phyloP scores from a whole-genome alignment of 2,113 vertebrate genomes.

The Potamarius usumacintae region DNA sequence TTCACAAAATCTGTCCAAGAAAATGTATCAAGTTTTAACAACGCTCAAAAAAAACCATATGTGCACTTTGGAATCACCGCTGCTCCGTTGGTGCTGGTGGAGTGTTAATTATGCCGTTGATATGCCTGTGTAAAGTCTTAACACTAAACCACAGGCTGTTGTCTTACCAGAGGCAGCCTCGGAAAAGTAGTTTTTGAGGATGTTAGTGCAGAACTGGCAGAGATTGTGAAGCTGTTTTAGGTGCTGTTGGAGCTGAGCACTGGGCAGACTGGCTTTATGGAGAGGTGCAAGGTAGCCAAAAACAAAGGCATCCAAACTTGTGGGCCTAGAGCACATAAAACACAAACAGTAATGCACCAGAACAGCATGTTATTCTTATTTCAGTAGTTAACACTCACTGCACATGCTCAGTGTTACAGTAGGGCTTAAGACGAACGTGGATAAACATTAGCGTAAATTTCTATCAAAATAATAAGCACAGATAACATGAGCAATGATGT shows the following conservation, averaged over 20 bases:
- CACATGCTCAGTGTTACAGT: background rate
- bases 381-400: background rate
- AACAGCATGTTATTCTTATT: background rate
- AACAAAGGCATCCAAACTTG: slow-evolving; percentile 92
- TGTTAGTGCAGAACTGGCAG: slow-evolving; percentile 87
- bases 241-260: slow-evolving; percentile 87
- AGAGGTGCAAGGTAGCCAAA: slow-evolving; percentile 93
- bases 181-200: slow-evolving; percentile 85
- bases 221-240: slow-evolving; percentile 90
- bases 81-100: no score
- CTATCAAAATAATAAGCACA: background rate
- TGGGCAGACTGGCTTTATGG: slow-evolving; percentile 86
- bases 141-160: background rate
- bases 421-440: background rate
- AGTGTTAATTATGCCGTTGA: background rate
- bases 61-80: background rate
- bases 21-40: background rate
- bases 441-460: background rate
- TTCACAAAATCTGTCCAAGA: background rate
- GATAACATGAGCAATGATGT: background rate
- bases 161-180: slow-evolving; percentile 75
- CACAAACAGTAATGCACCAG: background rate
- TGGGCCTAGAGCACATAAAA: slow-evolving; percentile 76
- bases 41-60: background rate
- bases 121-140: background rate